These are phyloP conservation scores for Sebastes flavidus DNA, from an alignment of 2,797 vertebrate genomes.

Conservation along the genomic window DNA sequence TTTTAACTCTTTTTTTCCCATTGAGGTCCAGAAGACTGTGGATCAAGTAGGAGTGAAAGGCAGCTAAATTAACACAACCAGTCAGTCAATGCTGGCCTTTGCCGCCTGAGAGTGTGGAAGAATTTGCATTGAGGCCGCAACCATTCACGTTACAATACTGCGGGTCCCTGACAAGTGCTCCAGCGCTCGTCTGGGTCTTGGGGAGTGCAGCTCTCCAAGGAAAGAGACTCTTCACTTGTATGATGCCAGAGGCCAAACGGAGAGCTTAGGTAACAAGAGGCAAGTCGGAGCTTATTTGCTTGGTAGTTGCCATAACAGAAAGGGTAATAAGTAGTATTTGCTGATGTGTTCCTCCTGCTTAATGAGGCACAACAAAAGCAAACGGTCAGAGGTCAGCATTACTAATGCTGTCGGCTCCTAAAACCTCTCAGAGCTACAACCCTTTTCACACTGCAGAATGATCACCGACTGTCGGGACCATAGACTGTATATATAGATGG, in stretches of 20 bases:
- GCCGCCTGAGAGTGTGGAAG: conserved; percentile 75
- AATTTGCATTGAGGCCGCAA: conserved; percentile 77
- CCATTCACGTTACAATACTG: conserved; percentile 77
- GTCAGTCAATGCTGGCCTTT: conserved; percentile 77
- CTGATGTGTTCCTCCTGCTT: conserved; percentile 71
- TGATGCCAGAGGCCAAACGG: conserved; percentile 75
- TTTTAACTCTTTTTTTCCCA: conserved; percentile 67
- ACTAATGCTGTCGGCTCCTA: conserved; percentile 37
- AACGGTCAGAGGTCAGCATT: conserved; percentile 67
- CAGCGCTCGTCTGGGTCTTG: conserved; percentile 61
- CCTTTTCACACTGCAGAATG: conserved; percentile 24
- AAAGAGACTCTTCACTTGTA: conserved; percentile 75
- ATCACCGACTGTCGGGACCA: not conserved
- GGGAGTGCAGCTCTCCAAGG: conserved; percentile 65
- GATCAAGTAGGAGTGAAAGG: conserved; percentile 79
- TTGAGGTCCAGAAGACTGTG: conserved; percentile 67
- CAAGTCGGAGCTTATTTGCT: conserved; percentile 77
- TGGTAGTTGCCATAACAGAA: conserved; percentile 79
- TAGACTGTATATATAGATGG: not conserved
- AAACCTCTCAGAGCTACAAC: conserved; percentile 35
- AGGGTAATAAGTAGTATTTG: conserved; percentile 75
- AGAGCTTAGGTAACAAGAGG: conserved; percentile 74
- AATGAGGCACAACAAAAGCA: conserved; percentile 74
- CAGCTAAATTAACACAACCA: conserved; percentile 80
- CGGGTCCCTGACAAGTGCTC: conserved; percentile 73